Evolutionary conservation across 2,797 vertebrate species (phyloP), one percentile per base, ranked within the genome.

Genomic region (Phalloptychus januarius): DNA sequence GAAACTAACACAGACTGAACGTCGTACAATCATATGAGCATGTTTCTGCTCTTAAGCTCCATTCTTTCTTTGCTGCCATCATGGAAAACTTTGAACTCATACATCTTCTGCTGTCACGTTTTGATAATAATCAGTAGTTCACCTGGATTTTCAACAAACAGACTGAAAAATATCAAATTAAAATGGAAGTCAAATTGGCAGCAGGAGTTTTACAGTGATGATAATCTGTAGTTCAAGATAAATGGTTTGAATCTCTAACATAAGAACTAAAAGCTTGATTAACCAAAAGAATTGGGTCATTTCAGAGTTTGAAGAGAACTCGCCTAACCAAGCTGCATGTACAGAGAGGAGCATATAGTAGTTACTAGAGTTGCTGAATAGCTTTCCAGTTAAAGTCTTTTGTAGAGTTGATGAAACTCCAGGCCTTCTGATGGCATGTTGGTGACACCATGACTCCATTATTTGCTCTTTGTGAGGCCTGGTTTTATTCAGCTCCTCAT

Each of bases 1-100:
- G 28, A 74, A 40, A 33, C 18, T 61, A 42, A 65, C 33, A 25
- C 42, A 7, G 16, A 50, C 12, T 70, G 67, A 70, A 70, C 25
- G 10, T 38, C 23, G 33, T 54, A 40, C 16, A 5, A 40, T 40
- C 18, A 5, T 12, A 38, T 12, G 3, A 40, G 36, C 7, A 20
- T 23, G 18, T 67, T 67, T 67, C 63, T 67, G 33, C 63, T 67
- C 63, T 1, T 38, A 23, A 67, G 12, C 33, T 40, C 36, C 8
- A 70, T 45, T 70, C 67, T 42, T 40, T 70, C 38, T 70, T 58
- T 86, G 80, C 83, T 88, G 74, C 83, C 2, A 23, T 73, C 76
- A 72, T 82, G 46, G 40, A 45, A 82, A 81, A 63, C 61, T 25
- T 44, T 44, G 4, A 44, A 70, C 7, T 16, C 5, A 28, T 70